Evolutionary conservation across 2,113 vertebrate species (phyloP), one percentile per base, ranked within the genome.

Genomic region (Pao palembangensis): DNA sequence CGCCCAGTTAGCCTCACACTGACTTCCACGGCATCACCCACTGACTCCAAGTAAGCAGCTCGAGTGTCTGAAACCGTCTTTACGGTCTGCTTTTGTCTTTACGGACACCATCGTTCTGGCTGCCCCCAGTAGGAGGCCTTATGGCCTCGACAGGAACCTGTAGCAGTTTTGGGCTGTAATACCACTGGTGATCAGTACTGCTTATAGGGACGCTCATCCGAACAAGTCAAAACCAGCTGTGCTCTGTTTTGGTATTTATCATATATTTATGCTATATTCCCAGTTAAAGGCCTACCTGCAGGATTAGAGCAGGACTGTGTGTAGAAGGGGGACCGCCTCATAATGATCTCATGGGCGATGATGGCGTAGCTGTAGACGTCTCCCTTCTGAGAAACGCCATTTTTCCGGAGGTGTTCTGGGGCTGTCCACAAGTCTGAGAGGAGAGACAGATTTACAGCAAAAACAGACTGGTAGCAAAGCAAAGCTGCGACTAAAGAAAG

Each of bases 331-430:
- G 85, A 76, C 51, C 67, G 87, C 18, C 97, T 91, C 44, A 93
- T 75, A 14, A 98, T 77, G 51, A 99, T 99, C 88, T 99, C 97
- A 55, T 99, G 95, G 5, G 93, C 91, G 5, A 98, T 95, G 83
- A 99, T 94, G 20, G 92, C 94, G 0, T 93, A 98, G 87, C 97
- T 95, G 82, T 98, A 99, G 8, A 98, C 93, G 0, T 98, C 97
- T 0, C 96, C 96, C 79, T 98, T 98, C 80, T 98, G 97, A 59
- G 97, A 98, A 28, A 91, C 75, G 0, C 84, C 91, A n/a, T 89
- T 83, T 5, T 86, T 67, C 23, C 95, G 93, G 13, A 99, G 91
- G 67, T 98, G 96, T 71, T 99, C 97, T 0, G 97, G 97, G 43
- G 95, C 93, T 0, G 91, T 97, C 97, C 96, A 99, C 71, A 98